A percentile compares a stretch with the other conserved stretches of the same genome.
These are phyloP conservation scores for Brachionus paranguensis DNA, from an alignment of 1,140 invertebrate genomes.

Conservation along the genomic window DNA sequence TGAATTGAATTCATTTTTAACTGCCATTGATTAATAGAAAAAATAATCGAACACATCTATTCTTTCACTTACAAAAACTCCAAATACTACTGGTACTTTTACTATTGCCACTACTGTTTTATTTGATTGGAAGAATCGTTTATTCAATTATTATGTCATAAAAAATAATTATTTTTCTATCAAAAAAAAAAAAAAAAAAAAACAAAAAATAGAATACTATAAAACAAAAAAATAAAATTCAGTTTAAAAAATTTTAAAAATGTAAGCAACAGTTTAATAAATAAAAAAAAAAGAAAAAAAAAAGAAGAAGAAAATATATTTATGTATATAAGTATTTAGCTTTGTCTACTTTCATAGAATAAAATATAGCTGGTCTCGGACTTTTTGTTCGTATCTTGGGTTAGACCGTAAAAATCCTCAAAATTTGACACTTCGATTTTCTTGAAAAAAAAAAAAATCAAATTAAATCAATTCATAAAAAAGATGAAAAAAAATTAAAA, in stretches of 20 bases:
- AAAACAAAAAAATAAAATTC: background rate
- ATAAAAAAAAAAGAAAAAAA: background rate
- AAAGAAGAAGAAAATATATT: too few relatives aligned
- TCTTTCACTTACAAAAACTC: too few relatives aligned
- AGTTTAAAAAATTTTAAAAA: background rate
- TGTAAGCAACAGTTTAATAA: background rate
- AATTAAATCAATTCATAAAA: background rate
- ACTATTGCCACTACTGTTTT: background rate
- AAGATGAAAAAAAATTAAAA: constrained; percentile 26
- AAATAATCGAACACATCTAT: too few relatives aligned
- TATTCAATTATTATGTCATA: background rate
- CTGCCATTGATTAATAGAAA: too few relatives aligned
- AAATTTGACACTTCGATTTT: constrained; percentile 98
- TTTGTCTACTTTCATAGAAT: constrained; percentile 94
- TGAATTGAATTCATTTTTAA: too few relatives aligned
- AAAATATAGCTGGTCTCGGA: constrained; percentile 97
- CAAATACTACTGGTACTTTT: background rate
- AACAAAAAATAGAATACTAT: background rate
- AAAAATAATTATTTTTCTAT: background rate
- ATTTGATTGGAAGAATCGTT: background rate
- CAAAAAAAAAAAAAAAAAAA: background rate
- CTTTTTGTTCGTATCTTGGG: constrained; percentile 94
- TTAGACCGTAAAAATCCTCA: constrained; percentile 98
- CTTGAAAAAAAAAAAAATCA: constrained; percentile 58
- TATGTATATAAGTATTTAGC: background rate